phyloP scores from a whole-genome alignment of 1,140 invertebrate genomes.

The Fopius arisanus region DNA sequence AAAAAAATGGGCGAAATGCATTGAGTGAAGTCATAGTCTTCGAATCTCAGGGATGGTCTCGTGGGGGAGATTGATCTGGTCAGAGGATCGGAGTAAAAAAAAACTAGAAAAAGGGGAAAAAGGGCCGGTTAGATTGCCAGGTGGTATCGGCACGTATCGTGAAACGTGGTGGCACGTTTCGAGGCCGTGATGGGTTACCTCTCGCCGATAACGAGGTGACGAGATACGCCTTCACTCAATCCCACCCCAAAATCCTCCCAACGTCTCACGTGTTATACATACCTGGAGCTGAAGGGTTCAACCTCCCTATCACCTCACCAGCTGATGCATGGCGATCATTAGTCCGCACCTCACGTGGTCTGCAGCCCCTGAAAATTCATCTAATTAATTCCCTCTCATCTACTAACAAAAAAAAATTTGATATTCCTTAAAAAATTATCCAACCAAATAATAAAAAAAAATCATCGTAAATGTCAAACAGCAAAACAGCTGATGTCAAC shows the following conservation, averaged over 20 bases:
- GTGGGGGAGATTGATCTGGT: not conserved
- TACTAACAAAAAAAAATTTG: no score
- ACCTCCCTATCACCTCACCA: not conserved
- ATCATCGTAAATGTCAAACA: no score
- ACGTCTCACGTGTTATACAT: not conserved
- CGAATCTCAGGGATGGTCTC: no score
- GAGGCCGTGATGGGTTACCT: not conserved
- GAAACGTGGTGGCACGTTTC: slow-evolving; percentile 5
- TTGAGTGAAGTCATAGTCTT: no score
- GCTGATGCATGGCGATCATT: slow-evolving; percentile 8
- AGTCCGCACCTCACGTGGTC: slow-evolving; percentile 8
- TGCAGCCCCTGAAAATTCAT: no score
- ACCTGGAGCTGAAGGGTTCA: not conserved
- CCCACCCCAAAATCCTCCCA: not conserved
- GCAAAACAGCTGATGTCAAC: not conserved
- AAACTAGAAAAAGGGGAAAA: not conserved
- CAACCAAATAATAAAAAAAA: no score
- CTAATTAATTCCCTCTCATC: no score
- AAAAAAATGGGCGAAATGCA: no score
- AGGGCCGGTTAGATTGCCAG: not conserved
- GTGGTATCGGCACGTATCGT: slow-evolving; percentile 23
- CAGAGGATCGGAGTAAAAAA: not conserved
- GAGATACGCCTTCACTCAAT: slow-evolving; percentile 6
- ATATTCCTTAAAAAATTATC: no score
- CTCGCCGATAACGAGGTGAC: slow-evolving; percentile 22